phyloP scores from a whole-genome alignment of 2,113 vertebrate species.

The Cnemophilus loriae region DNA sequence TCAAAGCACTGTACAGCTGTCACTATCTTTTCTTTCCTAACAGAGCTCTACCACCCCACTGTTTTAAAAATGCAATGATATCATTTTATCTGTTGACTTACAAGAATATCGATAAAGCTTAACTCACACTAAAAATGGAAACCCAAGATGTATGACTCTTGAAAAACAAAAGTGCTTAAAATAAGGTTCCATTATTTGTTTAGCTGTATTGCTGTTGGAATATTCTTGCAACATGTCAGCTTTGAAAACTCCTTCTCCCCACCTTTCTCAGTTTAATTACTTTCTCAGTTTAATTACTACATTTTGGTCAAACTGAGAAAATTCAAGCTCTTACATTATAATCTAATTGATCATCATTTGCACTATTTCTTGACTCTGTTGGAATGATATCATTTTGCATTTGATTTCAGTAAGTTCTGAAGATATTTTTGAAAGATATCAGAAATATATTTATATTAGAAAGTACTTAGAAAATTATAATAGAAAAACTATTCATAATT shows the following conservation, averaged over 20 bases:
- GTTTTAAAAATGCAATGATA: background rate
- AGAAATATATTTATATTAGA: background rate
- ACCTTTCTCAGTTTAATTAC: background rate
- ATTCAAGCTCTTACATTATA: background rate
- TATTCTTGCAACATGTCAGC: background rate
- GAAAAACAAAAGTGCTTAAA: background rate
- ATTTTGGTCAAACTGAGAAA: background rate
- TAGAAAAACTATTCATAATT: background rate
- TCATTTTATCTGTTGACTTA: background rate
- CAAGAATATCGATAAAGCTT: background rate
- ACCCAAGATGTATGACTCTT: background rate
- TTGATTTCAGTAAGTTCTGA: background rate
- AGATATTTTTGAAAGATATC: background rate
- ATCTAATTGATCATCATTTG: background rate
- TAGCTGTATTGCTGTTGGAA: background rate
- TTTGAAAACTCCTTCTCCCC: background rate
- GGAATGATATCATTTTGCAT: background rate
- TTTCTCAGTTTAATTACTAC: background rate
- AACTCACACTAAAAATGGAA: background rate
- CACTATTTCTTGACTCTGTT: background rate
- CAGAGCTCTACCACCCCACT: background rate
- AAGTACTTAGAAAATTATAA: background rate
- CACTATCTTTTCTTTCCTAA: background rate
- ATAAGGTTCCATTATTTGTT: background rate
- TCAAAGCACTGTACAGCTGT: background rate